Base-by-base conservation (phyloP, 2,888 invertebrate genomes). In the Bimastos eiseni region DNA sequence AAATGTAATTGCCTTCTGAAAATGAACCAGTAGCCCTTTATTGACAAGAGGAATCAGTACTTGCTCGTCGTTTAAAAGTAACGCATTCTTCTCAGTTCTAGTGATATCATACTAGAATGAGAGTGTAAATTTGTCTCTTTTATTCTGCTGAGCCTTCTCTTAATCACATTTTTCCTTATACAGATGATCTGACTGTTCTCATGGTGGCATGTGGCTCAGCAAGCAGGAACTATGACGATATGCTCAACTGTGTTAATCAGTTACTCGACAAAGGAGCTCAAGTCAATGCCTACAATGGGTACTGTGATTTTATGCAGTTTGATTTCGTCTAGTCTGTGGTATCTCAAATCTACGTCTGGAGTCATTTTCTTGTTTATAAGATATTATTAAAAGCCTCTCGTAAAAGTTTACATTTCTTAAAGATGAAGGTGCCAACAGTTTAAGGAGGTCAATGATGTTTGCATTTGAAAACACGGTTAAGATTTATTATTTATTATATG, bases 121-220 rank as follows among this genome's bases (percentile, higher is more conserved):
- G n/a, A n/a, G n/a, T n/a, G 30, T 70, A n/a, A 70, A 5, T n/a
- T 70, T 70, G 55, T 55, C 55, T 49, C 3, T 70, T n/a, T 70
- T 41, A 13, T 41, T 49, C 24, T 49, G 49, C 49, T 49, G 6
- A 70, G n/a, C n/a, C n/a, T 70, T 30, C n/a, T 11, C n/a, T 70
- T 70, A 2, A 70, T n/a, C n/a, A 70, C 70, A n/a, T 17, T 3
- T 70, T 30, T n/a, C 41, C 89, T 86, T 91, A 90, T 91, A 30
- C 93, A 95, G 95, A 95, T 91, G 93, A 93, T 92, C 95, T 94
- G 92, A 95, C 95, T n/a, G 95, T 95, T 11, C 92, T 96, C 55
- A 95, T 96, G 95, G 95, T 95, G 36, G 94, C 94, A 3, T 95
- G 95, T 93, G 94, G 94, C 3, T 94, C 95, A 0, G 94, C 92